Evolutionary conservation across 37 sponge, comb jelly and placozoan genomes (phyloP).

Genomic region (Ianthella basta): DNA sequence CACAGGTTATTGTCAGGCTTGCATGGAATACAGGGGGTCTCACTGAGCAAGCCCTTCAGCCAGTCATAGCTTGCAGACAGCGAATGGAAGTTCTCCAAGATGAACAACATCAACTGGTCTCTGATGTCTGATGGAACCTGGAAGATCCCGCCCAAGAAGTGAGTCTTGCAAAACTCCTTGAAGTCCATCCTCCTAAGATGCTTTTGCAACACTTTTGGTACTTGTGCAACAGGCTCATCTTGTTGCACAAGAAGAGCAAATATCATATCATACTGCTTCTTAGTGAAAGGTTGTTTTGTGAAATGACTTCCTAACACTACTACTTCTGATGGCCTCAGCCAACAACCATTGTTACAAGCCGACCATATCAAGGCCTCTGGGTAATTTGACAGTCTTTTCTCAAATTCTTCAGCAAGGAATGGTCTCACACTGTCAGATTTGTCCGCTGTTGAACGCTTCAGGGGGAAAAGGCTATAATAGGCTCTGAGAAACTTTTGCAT

Average conservation of each 20-base stretch:
- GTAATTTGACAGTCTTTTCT: neutral
- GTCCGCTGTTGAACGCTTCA: neutral
- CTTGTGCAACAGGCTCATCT: neutral
- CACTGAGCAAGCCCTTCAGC: conserved; percentile 34
- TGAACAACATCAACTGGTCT: conserved; percentile 37
- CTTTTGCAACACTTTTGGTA: neutral
- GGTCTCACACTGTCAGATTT: neutral
- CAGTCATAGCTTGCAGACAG: conserved; percentile 7
- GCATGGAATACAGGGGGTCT: conserved; percentile 39
- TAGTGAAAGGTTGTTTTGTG: neutral
- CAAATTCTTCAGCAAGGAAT: conserved; percentile 5
- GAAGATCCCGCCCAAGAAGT: neutral
- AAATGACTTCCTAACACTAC: neutral
- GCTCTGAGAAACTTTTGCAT: conserved; percentile 1
- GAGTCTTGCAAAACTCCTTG: neutral
- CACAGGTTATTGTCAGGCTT: neutral
- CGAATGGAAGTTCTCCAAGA: conserved; percentile 19
- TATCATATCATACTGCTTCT: neutral
- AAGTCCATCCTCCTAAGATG: neutral
- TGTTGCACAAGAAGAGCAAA: neutral
- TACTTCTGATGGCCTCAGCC: conserved; percentile 49
- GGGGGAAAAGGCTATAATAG: conserved; percentile 63
- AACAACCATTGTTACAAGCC: conserved; percentile 35
- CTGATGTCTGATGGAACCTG: neutral
- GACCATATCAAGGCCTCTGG: neutral